Evolutionary conservation across 2,797 vertebrate species (phyloP).

Genomic region (Sebastes vulpes): DNA sequence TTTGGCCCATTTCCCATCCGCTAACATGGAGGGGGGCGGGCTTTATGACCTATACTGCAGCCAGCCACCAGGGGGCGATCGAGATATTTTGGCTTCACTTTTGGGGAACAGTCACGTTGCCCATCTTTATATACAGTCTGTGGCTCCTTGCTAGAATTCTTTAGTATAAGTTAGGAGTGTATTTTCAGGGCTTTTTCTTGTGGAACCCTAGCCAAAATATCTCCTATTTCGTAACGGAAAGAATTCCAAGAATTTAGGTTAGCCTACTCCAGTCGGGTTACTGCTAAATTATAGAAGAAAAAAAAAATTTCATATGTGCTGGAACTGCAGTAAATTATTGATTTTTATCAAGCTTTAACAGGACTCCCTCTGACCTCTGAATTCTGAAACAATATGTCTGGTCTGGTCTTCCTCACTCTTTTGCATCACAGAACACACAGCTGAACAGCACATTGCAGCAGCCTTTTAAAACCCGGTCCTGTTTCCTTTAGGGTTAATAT

Average conservation of each 20-base stretch:
- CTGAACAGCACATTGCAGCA: not conserved
- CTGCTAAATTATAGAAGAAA: slow-evolving; percentile 47
- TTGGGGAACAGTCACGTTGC: too few relatives aligned
- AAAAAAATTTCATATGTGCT: slow-evolving; percentile 36
- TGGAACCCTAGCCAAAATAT: not conserved
- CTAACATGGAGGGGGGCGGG: too few relatives aligned
- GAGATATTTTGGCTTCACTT: too few relatives aligned
- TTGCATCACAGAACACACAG: not conserved
- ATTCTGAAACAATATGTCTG: slow-evolving; percentile 12
- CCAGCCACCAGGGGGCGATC: too few relatives aligned
- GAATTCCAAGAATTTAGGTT: slow-evolving; percentile 27
- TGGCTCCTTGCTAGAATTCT: not conserved
- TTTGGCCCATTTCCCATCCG: too few relatives aligned
- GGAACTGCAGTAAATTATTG: slow-evolving; percentile 53
- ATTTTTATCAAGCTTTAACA: slow-evolving; percentile 23
- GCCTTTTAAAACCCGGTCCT: not conserved
- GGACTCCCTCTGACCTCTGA: slow-evolving; percentile 17
- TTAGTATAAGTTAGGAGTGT: not conserved
- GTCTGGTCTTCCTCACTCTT: not conserved
- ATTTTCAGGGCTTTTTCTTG: not conserved
- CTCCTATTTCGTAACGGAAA: not conserved
- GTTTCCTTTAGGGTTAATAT: not conserved
- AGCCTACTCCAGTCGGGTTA: slow-evolving; percentile 17
- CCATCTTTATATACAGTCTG: too few relatives aligned
- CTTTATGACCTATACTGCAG: too few relatives aligned